Base-by-base conservation (phyloP, 2,113 vertebrate species). In the Pseudopodoces humilis region DNA sequence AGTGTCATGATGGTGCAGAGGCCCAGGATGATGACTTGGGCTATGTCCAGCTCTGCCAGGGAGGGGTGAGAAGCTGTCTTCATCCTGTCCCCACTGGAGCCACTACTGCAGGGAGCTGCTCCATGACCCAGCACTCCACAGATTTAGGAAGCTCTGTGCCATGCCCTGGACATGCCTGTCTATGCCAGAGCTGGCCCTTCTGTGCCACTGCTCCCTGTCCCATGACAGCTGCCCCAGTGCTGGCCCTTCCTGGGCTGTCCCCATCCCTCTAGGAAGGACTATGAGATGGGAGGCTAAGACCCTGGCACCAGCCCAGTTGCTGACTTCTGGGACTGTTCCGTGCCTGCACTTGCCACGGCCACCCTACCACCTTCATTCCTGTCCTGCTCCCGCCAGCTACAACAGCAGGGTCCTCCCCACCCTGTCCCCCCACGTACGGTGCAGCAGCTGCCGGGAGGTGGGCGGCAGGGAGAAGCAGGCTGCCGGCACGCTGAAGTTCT, bases 401-500 rank as follows among this genome's bases (percentile, higher is more conserved):
- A 16, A 41, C n/a, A 41, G 41, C 15, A 75, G 27, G 23, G 43
- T 23, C 21, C 9, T 24, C 23, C n/a, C 65, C 3, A 2, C 39
- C 41, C 14, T 0, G 18, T 44, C 50, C 81, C 72, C 33, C 20
- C 68, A 96, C 98, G 77, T 96, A 98, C 98, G 90, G 27, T 92
- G 92, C 69, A 98, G 95, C 92, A 98, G 96, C 17, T 98, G 97
- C 84, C 70, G 7, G 41, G 98, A 95, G 7, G 93, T 94, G 46
- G 98, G 98, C 0, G 98, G 97, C 30, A 94, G 31, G 41, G 97
- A 97, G 94, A 98, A 97, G 91, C 98, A 98, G 56, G 95, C 97
- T 8, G 88, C 50, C 0, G 98, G 96, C 43, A 98, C 47, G 14
- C 97, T 98, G 92, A 97, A 97, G 25, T 98, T 98, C 70, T 46